Evolutionary conservation across 1,140 invertebrate species (phyloP).

Genomic region (Telenomus remus): DNA sequence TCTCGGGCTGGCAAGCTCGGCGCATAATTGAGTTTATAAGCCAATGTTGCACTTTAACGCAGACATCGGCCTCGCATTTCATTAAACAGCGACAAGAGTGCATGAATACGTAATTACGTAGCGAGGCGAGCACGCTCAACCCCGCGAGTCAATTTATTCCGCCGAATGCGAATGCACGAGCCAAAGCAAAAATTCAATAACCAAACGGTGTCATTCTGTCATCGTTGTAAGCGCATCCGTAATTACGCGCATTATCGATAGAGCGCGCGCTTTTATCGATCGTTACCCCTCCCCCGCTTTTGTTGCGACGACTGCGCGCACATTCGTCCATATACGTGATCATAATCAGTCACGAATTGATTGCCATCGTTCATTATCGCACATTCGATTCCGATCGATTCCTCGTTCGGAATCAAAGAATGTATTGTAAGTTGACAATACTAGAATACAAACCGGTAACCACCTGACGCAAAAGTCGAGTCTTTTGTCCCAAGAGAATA

Average conservation of each 20-base stretch:
- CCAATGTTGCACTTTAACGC: slow-evolving; percentile 27
- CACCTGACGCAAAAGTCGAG: not conserved
- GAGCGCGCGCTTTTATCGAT: slow-evolving; percentile 40
- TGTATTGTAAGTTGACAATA: too few species aligned
- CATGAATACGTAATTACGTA: slow-evolving; percentile 46
- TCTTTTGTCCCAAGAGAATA: not conserved
- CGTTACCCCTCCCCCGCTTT: too few species aligned
- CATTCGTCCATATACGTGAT: slow-evolving; percentile 27
- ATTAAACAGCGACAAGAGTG: slow-evolving; percentile 48
- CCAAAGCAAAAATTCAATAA: slow-evolving; percentile 51
- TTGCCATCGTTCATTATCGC: slow-evolving; percentile 47
- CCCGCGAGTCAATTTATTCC: slow-evolving; percentile 34
- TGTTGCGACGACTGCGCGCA: slow-evolving; percentile 26
- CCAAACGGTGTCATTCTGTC: slow-evolving; percentile 42
- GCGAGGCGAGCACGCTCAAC: slow-evolving; percentile 19
- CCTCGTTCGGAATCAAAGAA: slow-evolving; percentile 27
- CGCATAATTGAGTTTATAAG: slow-evolving; percentile 50
- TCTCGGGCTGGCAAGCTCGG: not conserved
- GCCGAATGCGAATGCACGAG: slow-evolving; percentile 14
- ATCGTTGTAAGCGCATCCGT: slow-evolving; percentile 40
- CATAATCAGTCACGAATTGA: slow-evolving; percentile 44
- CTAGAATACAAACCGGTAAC: too few species aligned
- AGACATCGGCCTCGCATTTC: slow-evolving; percentile 42
- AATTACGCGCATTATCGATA: slow-evolving; percentile 49
- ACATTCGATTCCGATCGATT: slow-evolving; percentile 38